Conservation (phyloP, 2,888 invertebrate species). For the Heterodera filipjevi region DNA sequence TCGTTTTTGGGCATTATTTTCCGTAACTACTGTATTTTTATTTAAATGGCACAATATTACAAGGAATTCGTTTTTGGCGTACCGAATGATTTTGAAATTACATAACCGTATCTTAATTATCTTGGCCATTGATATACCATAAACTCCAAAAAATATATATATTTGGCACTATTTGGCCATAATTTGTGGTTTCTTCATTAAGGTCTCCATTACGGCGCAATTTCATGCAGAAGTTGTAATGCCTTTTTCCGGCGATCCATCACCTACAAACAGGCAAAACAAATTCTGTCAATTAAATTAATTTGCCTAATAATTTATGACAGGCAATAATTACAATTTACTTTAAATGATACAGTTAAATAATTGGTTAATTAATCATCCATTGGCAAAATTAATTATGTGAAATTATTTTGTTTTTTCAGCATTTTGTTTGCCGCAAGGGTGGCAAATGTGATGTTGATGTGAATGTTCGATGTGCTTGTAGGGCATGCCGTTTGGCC, state of each 20-base stretch:
- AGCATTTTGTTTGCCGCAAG: slow-evolving; percentile 57
- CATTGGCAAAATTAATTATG: neutral
- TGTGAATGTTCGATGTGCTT: slow-evolving; percentile 54
- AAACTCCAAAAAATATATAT: neutral
- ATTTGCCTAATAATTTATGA: neutral
- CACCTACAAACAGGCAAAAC: slow-evolving; percentile 55
- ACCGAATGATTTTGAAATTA: too few relatives aligned
- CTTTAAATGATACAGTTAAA: too few relatives aligned
- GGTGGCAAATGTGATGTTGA: slow-evolving; percentile 52
- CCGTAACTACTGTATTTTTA: too few relatives aligned
- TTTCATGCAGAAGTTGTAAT: slow-evolving; percentile 56
- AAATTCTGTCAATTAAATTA: neutral
- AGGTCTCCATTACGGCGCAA: slow-evolving; percentile 63
- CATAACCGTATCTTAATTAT: too few relatives aligned
- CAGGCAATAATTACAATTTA: neutral
- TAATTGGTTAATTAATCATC: too few relatives aligned
- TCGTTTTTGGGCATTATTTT: too few relatives aligned
- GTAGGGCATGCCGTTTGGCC: slow-evolving; percentile 54
- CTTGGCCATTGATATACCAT: too few relatives aligned
- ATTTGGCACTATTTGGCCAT: neutral
- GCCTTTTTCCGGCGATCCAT: slow-evolving; percentile 62
- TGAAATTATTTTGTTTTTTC: slow-evolving; percentile 24
- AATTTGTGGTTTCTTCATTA: neutral
- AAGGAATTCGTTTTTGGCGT: too few relatives aligned
- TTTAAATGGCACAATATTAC: too few relatives aligned